These are phyloP conservation scores for Lepus timidus DNA, from an alignment of 2,113 vertebrate genomes.

Conservation along the genomic window DNA sequence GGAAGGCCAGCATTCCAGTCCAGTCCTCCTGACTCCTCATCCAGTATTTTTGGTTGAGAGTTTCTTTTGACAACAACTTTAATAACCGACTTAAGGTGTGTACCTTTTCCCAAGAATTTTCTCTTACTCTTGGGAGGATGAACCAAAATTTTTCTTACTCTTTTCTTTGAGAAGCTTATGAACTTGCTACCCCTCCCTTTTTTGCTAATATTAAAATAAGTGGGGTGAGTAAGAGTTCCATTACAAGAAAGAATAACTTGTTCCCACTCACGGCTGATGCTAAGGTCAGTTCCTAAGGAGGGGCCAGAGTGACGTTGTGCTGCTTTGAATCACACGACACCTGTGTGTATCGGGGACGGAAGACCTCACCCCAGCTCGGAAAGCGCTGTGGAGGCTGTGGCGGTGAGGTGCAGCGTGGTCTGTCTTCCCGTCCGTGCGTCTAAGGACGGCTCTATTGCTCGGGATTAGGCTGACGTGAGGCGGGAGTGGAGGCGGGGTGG, in stretches of 20 bases:
- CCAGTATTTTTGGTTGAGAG: not conserved
- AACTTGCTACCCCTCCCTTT: not conserved
- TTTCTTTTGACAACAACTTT: not conserved
- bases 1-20: not conserved
- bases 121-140: not conserved
- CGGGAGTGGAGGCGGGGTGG: not conserved
- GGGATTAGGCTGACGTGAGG: not conserved
- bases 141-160: not conserved
- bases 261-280: not conserved
- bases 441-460: fast-evolving
- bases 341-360: not conserved
- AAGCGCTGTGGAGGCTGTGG: not conserved
- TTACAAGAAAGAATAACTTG: not conserved
- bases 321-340: not conserved
- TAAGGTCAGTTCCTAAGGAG: not conserved
- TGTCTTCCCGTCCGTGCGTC: fast-evolving
- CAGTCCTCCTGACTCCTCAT: too few relatives aligned
- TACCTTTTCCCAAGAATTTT: not conserved
- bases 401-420: fast-evolving
- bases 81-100: not conserved
- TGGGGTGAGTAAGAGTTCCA: not conserved
- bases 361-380: not conserved
- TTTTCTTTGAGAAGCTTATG: not conserved
- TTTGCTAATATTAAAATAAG: not conserved
- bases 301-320: too few relatives aligned